Base-by-base conservation (phyloP, 2,113 vertebrate genomes). In the Onychorhynchus coronatus region DNA sequence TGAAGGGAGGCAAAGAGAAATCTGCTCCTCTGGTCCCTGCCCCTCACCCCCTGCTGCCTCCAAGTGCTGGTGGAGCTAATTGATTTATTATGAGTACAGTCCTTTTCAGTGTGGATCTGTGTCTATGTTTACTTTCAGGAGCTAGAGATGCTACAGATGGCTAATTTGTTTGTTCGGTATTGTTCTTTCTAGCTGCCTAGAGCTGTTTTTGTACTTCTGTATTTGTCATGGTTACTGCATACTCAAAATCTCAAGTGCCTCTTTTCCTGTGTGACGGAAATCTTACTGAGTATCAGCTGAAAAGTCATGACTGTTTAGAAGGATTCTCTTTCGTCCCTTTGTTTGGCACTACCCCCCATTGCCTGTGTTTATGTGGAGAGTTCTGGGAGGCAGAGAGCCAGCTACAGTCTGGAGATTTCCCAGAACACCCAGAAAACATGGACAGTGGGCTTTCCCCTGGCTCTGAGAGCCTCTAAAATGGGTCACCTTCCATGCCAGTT, bases 71-170 rank as follows among this genome's bases (percentile, higher is more conserved):
- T 49, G 5, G 58, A 75, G 85, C 65, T 92, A 84, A 92, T 47
- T 63, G 73, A 65, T 96, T 88, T 83, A 76, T 92, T 90, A 59
- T 5, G 10, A 92, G 68, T 31, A 14, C 49, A 72, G 85, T 56
- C 56, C 63, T 88, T 86, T 95, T 62, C 79, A 91, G 56, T 72
- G 89, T 87, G 55, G 77, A 31, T 50, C 84, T 89, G 47, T 83
- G 88, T 96, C 94, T 96, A 71, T 95, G 73, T 96, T 97, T 96
- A 93, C 90, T 92, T 96, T 93, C 93, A 96, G 79, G 93, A 94
- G 76, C 77, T 86, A 84, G 88, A 93, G 79, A 96, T 88, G 88
- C 88, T 96, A 90, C 96, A 96, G 93, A 97, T 96, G 93, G 95
- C 83, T 94, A 94, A 96, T 94, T 86, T 92, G 72, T 96, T 96